phyloP scores from a whole-genome alignment of 2,797 vertebrate genomes.

The Sebastes itinus region DNA sequence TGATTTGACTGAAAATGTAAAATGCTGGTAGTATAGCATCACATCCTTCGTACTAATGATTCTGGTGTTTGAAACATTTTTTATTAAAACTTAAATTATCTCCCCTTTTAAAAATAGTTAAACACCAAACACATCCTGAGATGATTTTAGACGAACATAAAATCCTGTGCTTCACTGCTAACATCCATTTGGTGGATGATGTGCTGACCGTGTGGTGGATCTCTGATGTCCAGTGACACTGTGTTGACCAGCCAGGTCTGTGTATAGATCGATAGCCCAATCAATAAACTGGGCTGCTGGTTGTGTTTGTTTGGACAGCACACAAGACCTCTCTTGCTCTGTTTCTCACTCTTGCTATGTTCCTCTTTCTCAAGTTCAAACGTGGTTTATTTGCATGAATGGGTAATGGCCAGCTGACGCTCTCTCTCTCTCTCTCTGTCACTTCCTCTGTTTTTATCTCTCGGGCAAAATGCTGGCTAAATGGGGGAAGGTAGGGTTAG shows the following conservation, averaged over 20 bases:
- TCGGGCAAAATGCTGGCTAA: conserved; percentile 24
- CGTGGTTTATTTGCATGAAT: conserved; percentile 33
- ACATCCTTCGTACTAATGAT: neutral
- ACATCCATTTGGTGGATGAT: neutral
- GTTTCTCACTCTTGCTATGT: neutral
- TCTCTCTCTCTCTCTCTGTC: neutral
- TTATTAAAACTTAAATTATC: neutral
- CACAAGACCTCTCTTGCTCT: neutral
- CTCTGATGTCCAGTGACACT: conserved; percentile 13
- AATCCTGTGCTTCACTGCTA: neutral
- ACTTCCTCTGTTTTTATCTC: conserved; percentile 9
- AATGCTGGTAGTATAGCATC: neutral
- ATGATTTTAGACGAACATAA: neutral
- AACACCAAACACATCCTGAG: neutral
- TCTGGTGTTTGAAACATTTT: neutral
- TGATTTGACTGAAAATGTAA: conserved; percentile 11
- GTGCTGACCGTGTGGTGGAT: neutral
- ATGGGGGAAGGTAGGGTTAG: conserved; percentile 46
- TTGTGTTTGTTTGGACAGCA: conserved; percentile 28
- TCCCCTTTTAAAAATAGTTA: neutral
- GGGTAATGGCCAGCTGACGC: conserved; percentile 14
- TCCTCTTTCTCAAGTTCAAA: conserved; percentile 25
- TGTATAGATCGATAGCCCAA: conserved; percentile 49
- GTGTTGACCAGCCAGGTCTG: conserved; percentile 42
- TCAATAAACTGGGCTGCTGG: conserved; percentile 46